Percentiles rank a stretch among this genome's conserved stretches.
These are phyloP conservation scores for Anthopleura xanthogrammica DNA, from an alignment of 92 coral and sea anemone genomes.

Conservation along the genomic window DNA sequence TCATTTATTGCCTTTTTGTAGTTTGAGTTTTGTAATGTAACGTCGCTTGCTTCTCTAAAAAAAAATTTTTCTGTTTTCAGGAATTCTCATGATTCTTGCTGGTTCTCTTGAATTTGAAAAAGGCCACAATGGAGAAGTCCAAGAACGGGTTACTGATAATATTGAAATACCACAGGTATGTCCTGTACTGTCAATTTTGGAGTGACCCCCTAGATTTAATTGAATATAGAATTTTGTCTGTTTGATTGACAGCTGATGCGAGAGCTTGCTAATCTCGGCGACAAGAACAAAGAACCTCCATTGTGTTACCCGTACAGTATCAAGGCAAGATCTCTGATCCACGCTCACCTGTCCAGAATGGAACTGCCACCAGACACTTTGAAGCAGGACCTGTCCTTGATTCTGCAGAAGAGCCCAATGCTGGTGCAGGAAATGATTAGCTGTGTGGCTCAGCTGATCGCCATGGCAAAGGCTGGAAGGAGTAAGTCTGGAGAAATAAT, in stretches of 20 bases:
- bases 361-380: slow-evolving; percentile 77
- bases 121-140: slow-evolving; percentile 85
- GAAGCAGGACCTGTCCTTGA: slow-evolving; percentile 66
- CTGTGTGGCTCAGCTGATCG: slow-evolving; percentile 80
- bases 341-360: slow-evolving; percentile 83
- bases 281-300: slow-evolving; percentile 93
- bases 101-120: slow-evolving; percentile 93
- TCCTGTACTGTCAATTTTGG: too few species aligned
- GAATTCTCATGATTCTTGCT: slow-evolving; percentile 92
- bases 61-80: slow-evolving; percentile 36
- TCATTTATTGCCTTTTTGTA: too few species aligned
- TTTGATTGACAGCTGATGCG: slow-evolving; percentile 72
- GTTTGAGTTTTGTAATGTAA: too few species aligned
- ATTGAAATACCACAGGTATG: slow-evolving; percentile 84
- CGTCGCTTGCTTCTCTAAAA: too few species aligned
- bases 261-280: slow-evolving; percentile 87
- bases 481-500: slow-evolving; percentile 33
- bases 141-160: slow-evolving; percentile 93
- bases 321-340: slow-evolving; percentile 88
- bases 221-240: neutral
- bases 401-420: slow-evolving; percentile 77
- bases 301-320: slow-evolving; percentile 94
- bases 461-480: slow-evolving; percentile 84
- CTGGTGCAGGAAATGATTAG: slow-evolving; percentile 92
- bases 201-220: neutral